phyloP scores from a whole-genome alignment of 2,113 vertebrate genomes.

The Pimephales promelas region DNA sequence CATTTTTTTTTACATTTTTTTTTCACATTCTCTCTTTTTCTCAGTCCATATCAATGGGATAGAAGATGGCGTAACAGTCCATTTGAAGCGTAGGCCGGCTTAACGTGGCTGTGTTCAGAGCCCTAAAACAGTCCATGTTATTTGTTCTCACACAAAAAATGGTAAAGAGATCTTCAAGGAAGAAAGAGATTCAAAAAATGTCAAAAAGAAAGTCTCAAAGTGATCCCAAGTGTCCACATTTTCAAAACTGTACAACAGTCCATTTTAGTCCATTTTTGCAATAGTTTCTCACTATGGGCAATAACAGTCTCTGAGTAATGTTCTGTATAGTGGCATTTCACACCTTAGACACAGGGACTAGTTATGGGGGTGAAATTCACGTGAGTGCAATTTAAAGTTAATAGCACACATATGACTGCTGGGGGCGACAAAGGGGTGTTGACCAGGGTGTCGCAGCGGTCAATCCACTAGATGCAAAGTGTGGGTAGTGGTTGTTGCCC shows the following conservation, averaged over 20 bases:
- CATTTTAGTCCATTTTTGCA: background rate
- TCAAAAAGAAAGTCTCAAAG: too few relatives aligned
- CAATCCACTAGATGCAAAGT: background rate
- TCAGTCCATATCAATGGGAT: too few relatives aligned
- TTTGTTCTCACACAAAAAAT: too few relatives aligned
- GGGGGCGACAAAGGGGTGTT: background rate
- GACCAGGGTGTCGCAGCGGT: background rate
- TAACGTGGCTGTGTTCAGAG: too few relatives aligned
- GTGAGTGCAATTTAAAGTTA: background rate
- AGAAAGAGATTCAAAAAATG: too few relatives aligned
- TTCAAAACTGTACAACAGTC: background rate
- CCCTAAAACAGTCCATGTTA: too few relatives aligned
- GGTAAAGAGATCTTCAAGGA: too few relatives aligned
- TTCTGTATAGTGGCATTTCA: background rate
- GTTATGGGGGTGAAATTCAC: background rate
- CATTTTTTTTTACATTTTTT: too few relatives aligned
- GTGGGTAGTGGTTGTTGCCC: background rate
- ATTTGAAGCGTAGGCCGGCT: too few relatives aligned
- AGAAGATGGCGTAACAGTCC: too few relatives aligned
- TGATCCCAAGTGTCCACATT: background rate
- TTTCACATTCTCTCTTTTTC: too few relatives aligned
- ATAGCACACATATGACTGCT: background rate
- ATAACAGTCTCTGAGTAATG: slow-evolving; percentile 8
- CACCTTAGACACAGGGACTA: background rate
- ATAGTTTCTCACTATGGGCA: background rate